Conservation (phyloP, 2,797 vertebrate genomes). For the Pangasius macronema region DNA sequence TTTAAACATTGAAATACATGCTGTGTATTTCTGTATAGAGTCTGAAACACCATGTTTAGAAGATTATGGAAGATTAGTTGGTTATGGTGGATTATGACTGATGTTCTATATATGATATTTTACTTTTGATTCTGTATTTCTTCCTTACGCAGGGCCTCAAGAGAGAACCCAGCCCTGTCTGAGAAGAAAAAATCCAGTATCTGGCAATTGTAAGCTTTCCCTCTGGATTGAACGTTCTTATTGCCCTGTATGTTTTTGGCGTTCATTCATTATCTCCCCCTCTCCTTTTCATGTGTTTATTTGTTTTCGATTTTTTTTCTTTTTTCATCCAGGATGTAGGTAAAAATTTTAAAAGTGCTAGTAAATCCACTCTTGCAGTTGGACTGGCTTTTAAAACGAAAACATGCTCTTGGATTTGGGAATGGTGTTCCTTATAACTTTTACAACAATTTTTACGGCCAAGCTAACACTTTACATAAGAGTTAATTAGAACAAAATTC, state of each 20-base stretch:
- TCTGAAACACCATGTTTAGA: slow-evolving; percentile 2
- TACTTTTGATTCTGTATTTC: slow-evolving; percentile 42
- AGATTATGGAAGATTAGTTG: not conserved
- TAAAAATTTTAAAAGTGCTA: slow-evolving; percentile 66
- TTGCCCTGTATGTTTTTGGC: slow-evolving; percentile 13
- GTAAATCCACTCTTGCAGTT: slow-evolving; percentile 50
- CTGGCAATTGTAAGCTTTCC: slow-evolving; percentile 93
- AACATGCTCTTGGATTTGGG: slow-evolving; percentile 60
- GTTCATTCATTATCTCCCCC: slow-evolving; percentile 31
- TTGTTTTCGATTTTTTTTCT: slow-evolving; percentile 54
- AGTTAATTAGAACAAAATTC: slow-evolving; percentile 39
- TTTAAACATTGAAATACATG: not conserved
- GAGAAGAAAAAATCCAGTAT: slow-evolving; percentile 98
- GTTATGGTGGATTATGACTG: not conserved
- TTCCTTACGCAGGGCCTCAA: slow-evolving; percentile 80
- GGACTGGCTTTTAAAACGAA: slow-evolving; percentile 54
- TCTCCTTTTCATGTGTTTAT: slow-evolving; percentile 54
- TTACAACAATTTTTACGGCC: slow-evolving; percentile 5
- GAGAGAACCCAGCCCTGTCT: slow-evolving; percentile 89
- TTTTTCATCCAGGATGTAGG: slow-evolving; percentile 78
- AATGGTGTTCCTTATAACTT: slow-evolving; percentile 52
- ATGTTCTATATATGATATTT: not conserved
- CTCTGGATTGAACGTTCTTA: not conserved
- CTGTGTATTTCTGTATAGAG: not conserved
- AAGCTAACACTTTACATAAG: slow-evolving; percentile 25